These are phyloP conservation scores for Xiphorhynchus elegans DNA, from an alignment of 2,113 vertebrate species.

Conservation along the genomic window DNA sequence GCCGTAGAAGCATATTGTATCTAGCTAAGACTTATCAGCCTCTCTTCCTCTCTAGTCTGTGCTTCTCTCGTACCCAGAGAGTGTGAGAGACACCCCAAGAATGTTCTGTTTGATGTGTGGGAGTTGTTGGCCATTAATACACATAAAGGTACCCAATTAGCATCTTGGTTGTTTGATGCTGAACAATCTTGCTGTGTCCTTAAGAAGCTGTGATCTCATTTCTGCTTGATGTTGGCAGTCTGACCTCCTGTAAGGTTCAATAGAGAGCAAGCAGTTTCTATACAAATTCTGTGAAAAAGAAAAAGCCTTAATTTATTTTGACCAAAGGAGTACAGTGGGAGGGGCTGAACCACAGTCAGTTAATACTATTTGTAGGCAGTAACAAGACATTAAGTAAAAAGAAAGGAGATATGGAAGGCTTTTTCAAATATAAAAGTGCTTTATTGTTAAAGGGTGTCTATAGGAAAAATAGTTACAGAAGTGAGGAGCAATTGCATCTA, in stretches of 20 bases:
- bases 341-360: not conserved
- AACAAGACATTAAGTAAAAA: not conserved
- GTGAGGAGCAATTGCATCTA: not conserved
- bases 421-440: not conserved
- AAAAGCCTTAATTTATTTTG: not conserved
- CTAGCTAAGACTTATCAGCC: not conserved
- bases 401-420: not conserved
- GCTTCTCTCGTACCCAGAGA: not conserved
- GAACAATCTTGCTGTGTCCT: not conserved
- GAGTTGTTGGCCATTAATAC: not conserved
- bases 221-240: not conserved
- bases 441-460: not conserved
- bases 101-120: not conserved
- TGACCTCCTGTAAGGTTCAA: not conserved
- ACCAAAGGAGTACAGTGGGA: not conserved
- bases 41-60: not conserved
- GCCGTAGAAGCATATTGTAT: not conserved
- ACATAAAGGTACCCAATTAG: not conserved
- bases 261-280: not conserved
- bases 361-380: not conserved
- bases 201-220: not conserved
- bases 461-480: not conserved
- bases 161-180: not conserved
- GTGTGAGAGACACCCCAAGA: not conserved
- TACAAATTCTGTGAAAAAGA: not conserved